phyloP scores from a whole-genome alignment of 2,888 invertebrate genomes.

The Pegoplata infirma region DNA sequence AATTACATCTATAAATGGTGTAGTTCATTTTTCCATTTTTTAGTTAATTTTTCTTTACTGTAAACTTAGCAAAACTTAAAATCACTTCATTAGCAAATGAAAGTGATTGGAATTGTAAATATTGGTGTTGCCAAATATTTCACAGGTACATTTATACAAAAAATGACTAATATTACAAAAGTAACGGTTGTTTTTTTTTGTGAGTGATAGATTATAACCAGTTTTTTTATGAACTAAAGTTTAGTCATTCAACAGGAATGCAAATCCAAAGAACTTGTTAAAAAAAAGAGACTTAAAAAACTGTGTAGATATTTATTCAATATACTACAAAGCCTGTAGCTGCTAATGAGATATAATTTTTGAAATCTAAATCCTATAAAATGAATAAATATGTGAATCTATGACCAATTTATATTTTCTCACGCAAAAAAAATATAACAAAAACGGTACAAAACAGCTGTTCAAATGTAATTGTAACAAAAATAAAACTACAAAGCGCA shows the following conservation, averaged over 20 bases:
- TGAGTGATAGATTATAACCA: neutral
- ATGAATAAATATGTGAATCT: too few relatives aligned
- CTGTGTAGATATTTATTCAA: too few relatives aligned
- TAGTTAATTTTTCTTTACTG: too few relatives aligned
- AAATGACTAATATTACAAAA: slow-evolving; percentile 6
- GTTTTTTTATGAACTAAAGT: neutral
- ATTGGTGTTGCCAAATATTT: neutral
- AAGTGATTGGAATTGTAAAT: too few relatives aligned
- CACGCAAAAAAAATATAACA: neutral
- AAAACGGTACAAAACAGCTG: slow-evolving; percentile 3
- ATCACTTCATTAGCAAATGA: too few relatives aligned
- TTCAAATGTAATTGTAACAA: neutral
- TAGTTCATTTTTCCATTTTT: too few relatives aligned
- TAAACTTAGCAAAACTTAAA: too few relatives aligned
- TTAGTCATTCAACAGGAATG: slow-evolving; percentile 26
- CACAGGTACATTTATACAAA: slow-evolving; percentile 15
- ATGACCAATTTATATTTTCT: neutral
- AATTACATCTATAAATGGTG: too few relatives aligned
- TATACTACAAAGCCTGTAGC: too few relatives aligned
- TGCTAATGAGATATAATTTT: slow-evolving; percentile 4
- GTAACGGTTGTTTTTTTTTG: slow-evolving; percentile 1
- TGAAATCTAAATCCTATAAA: neutral
- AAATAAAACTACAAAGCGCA: neutral
- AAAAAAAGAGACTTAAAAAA: too few relatives aligned
- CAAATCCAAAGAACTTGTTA: slow-evolving; percentile 1